These are phyloP conservation scores for Bombus vancouverensis DNA, from an alignment of 1,140 invertebrate species.

Conservation along the genomic window DNA sequence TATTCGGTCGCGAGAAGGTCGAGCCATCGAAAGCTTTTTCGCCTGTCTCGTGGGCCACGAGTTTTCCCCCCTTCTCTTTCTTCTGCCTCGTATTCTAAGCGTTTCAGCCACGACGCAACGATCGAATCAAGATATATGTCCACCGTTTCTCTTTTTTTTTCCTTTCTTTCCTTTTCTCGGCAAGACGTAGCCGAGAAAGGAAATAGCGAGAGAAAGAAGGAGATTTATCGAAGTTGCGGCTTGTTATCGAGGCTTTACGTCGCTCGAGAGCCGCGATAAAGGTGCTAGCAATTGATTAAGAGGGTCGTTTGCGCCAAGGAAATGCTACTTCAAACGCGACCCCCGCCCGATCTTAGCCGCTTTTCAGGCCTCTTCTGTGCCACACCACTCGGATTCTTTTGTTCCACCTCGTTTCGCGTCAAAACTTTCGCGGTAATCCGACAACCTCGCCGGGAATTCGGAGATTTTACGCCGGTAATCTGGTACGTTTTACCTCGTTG, in stretches of 20 bases:
- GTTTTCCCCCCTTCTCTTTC: neutral
- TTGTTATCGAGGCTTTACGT: slow-evolving; percentile 70
- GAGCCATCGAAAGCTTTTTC: slow-evolving; percentile 18
- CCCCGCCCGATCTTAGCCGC: slow-evolving; percentile 50
- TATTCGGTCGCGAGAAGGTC: slow-evolving; percentile 2
- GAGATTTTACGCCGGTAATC: slow-evolving; percentile 24
- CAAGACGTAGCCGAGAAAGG: slow-evolving; percentile 35
- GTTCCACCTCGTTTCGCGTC: slow-evolving; percentile 32
- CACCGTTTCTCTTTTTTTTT: slow-evolving; percentile 24
- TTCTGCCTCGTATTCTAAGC: slow-evolving; percentile 32
- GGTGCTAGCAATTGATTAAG: slow-evolving; percentile 80
- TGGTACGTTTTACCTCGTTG: neutral
- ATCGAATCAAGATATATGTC: slow-evolving; percentile 48
- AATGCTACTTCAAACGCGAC: slow-evolving; percentile 75
- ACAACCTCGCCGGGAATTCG: slow-evolving; percentile 7
- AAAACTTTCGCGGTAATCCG: slow-evolving; percentile 51
- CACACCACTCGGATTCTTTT: slow-evolving; percentile 46
- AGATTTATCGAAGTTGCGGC: slow-evolving; percentile 75
- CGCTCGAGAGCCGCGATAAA: slow-evolving; percentile 68
- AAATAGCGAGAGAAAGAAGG: slow-evolving; percentile 29
- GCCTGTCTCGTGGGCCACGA: neutral
- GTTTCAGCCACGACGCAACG: neutral
- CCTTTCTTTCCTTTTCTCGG: neutral
- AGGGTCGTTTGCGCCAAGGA: slow-evolving; percentile 79
- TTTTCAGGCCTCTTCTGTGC: slow-evolving; percentile 58